Evolutionary conservation across 2,113 vertebrate species (phyloP).

Genomic region (Dromiciops gliroides): DNA sequence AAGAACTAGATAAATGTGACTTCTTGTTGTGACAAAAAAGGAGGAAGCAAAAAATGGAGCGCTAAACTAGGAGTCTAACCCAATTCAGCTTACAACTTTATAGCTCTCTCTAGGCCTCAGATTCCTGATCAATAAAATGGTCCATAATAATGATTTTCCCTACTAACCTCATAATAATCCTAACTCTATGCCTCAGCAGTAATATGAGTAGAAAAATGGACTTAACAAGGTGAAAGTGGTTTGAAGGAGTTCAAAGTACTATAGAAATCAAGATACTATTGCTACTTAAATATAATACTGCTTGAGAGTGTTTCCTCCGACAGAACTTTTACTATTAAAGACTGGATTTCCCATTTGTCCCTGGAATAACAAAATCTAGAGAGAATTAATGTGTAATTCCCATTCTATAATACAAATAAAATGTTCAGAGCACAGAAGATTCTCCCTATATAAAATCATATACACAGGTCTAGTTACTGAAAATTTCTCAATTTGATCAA

Average conservation of each 20-base stretch:
- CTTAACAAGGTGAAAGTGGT: neutral
- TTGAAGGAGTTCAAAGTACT: constrained; percentile 14
- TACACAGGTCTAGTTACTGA: neutral
- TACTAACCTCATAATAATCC: neutral
- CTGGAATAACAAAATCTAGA: constrained; percentile 21
- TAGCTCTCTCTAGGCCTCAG: neutral
- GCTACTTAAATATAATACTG: neutral
- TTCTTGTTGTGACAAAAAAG: neutral
- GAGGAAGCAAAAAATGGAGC: neutral
- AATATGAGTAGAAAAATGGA: neutral
- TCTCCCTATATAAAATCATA: neutral
- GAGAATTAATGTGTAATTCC: neutral
- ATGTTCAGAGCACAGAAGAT: neutral
- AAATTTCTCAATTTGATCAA: constrained; percentile 12
- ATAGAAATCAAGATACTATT: neutral
- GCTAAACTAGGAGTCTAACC: neutral
- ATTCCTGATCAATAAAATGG: neutral
- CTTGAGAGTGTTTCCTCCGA: constrained; percentile 14
- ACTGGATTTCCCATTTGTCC: neutral
- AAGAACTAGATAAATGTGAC: neutral
- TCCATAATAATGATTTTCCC: neutral
- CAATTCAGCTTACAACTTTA: neutral
- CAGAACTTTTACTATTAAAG: constrained; percentile 25
- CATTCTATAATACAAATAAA: constrained; percentile 18
- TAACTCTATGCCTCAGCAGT: neutral